A percentile compares a stretch with the other conserved stretches of the same genome.
Conservation (phyloP, 2,113 vertebrate species). For the Chaetops frenatus region DNA sequence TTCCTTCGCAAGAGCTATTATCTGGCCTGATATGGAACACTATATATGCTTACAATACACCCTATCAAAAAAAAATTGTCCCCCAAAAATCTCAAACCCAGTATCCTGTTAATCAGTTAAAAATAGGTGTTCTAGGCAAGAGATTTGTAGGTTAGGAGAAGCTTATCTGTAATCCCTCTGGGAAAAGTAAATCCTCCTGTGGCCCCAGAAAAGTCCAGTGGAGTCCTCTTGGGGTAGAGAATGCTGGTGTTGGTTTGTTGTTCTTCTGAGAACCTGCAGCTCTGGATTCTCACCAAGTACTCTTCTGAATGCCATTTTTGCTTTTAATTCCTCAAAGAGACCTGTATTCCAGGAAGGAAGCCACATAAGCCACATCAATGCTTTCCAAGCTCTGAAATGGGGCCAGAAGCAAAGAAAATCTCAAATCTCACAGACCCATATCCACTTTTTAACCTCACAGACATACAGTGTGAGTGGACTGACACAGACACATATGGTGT, state of each 20-base stretch:
- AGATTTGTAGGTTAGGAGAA: background rate
- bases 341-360: background rate
- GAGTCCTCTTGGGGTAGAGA: background rate
- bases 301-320: background rate
- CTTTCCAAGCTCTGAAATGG: background rate
- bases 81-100: fast-evolving
- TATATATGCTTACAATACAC: background rate
- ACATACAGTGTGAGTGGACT: background rate
- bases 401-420: background rate
- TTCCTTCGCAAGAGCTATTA: background rate
- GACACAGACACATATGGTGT: fast-evolving
- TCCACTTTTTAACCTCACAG: background rate
- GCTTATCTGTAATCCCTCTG: background rate
- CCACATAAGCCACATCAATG: background rate
- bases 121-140: background rate
- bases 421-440: background rate
- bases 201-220: background rate
- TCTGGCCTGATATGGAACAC: background rate
- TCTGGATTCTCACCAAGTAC: background rate
- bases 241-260: background rate
- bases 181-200: background rate
- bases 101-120: background rate
- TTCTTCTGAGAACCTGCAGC: background rate
- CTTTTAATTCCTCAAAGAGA: background rate
- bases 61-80: background rate